Evolutionary conservation across 2,797 vertebrate species (phyloP).

Genomic region (Vultur gryphus): DNA sequence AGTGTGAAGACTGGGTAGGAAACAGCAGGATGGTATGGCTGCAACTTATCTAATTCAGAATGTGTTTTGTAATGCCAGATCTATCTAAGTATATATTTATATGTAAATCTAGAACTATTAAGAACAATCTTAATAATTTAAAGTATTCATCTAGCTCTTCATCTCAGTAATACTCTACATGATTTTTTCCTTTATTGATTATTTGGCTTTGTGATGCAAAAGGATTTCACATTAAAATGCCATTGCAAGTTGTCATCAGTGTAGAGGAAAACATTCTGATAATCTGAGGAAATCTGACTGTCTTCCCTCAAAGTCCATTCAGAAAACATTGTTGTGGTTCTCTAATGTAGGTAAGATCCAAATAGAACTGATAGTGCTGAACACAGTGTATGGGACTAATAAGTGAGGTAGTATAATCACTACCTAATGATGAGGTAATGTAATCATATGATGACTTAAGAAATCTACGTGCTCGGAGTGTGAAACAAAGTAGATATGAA

Average conservation of each 20-base stretch:
- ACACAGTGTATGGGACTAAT: neutral
- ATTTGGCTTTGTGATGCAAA: neutral
- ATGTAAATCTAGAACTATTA: neutral
- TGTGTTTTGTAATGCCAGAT: neutral
- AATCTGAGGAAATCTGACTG: neutral
- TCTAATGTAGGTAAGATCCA: neutral
- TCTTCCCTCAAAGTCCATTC: neutral
- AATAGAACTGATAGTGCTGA: neutral
- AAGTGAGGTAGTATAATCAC: neutral
- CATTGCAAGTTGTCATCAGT: neutral
- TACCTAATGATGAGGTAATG: neutral
- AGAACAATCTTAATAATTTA: neutral
- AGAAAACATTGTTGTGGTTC: neutral
- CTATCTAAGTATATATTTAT: neutral
- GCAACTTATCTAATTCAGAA: neutral
- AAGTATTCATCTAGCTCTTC: neutral
- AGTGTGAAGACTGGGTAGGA: neutral
- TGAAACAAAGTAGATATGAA: neutral
- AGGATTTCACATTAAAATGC: neutral
- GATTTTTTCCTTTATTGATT: neutral
- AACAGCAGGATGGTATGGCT: neutral
- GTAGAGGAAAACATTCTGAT: neutral
- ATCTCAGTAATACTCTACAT: neutral
- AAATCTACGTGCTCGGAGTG: neutral
- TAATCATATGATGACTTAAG: neutral